These are phyloP conservation scores for Pygmarrhopalites habei DNA, from an alignment of 1,140 invertebrate genomes.

Conservation along the genomic window DNA sequence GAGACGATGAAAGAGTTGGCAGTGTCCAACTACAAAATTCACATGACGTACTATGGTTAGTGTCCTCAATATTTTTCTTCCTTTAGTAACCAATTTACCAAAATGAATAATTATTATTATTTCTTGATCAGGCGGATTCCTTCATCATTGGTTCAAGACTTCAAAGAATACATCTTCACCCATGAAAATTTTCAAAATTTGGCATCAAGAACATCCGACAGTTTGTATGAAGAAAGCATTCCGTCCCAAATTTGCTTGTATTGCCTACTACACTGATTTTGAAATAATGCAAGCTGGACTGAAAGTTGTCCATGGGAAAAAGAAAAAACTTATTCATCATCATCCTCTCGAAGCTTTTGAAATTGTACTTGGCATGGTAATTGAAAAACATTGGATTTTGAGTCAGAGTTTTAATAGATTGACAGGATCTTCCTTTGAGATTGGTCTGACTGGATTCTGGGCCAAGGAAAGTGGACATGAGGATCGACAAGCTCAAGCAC, in stretches of 20 bases:
- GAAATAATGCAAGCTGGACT: not conserved
- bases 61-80: no score
- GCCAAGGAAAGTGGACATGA: not conserved
- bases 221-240: not conserved
- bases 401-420: not conserved
- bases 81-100: no score
- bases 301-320: not conserved
- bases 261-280: not conserved
- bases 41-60: constrained; percentile 1
- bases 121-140: no score
- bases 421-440: not conserved
- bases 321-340: not conserved
- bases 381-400: not conserved
- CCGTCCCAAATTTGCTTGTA: not conserved
- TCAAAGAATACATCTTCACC: not conserved
- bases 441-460: not conserved
- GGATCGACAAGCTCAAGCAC: not conserved
- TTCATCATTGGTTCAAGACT: not conserved
- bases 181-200: not conserved
- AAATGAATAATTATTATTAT: no score
- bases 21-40: constrained; percentile 2
- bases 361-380: not conserved
- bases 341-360: not conserved
- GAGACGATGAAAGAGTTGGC: constrained; percentile 5
- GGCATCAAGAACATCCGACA: not conserved